phyloP scores from a whole-genome alignment of 23 tunicate genomes.

The Trididemnum miniatum region DNA sequence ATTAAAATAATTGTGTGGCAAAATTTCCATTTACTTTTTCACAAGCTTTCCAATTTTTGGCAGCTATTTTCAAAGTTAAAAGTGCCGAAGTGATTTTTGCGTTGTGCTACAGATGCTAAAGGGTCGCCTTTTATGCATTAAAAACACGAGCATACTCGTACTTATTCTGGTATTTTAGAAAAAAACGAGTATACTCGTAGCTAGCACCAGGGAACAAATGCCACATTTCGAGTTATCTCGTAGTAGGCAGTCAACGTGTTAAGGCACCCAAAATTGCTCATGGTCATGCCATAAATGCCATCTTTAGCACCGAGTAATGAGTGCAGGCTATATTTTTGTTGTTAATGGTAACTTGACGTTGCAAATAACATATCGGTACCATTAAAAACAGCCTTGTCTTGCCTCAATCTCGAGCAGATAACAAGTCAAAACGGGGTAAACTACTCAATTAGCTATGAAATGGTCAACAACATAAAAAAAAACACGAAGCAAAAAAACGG shows the following conservation, averaged over 20 bases:
- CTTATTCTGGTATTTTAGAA: constrained; percentile 17
- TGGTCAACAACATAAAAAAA: too few species aligned
- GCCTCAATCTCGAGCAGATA: too few species aligned
- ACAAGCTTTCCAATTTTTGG: constrained; percentile 14
- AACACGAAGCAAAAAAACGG: too few species aligned
- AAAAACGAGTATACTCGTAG: constrained; percentile 29
- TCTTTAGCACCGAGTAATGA: too few species aligned
- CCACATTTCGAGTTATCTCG: constrained; percentile 15
- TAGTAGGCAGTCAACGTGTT: constrained; percentile 28
- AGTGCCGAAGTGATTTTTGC: constrained; percentile 28
- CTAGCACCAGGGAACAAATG: constrained; percentile 29
- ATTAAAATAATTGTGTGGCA: constrained; percentile 8
- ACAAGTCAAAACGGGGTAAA: too few species aligned
- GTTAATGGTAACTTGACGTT: too few species aligned
- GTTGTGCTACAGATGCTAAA: constrained; percentile 16
- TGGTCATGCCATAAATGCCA: too few species aligned
- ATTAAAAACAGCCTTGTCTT: too few species aligned
- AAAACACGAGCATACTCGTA: constrained; percentile 10
- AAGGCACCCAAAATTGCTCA: too few species aligned
- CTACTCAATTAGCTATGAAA: too few species aligned
- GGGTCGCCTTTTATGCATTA: constrained; percentile 25
- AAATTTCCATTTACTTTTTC: not conserved
- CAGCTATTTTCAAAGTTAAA: constrained; percentile 9
- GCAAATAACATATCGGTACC: too few species aligned
- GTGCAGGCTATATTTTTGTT: too few species aligned